Conservation (phyloP, 2,888 invertebrate genomes). For the Drosophila paramelanica region DNA sequence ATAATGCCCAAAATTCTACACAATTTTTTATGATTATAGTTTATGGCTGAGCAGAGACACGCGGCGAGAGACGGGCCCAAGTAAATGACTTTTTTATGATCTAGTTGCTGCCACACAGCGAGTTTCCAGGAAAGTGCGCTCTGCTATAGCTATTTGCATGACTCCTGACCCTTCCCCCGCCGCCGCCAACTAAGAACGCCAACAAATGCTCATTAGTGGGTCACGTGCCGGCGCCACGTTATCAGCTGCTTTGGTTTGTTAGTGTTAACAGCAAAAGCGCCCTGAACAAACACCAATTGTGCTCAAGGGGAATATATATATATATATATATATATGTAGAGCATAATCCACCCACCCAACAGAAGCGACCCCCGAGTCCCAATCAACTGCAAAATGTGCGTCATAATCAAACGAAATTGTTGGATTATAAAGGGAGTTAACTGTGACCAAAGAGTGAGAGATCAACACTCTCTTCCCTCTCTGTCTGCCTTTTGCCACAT, state of each 20-base stretch:
- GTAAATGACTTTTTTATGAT: slow-evolving; percentile 63
- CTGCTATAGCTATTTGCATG: slow-evolving; percentile 41
- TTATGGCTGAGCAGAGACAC: slow-evolving; percentile 31
- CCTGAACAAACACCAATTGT: slow-evolving; percentile 57
- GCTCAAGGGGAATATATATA: slow-evolving; percentile 41
- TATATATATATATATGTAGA: neutral
- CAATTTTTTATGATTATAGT: slow-evolving; percentile 49
- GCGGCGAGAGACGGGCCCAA: slow-evolving; percentile 7
- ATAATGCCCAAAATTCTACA: slow-evolving; percentile 25
- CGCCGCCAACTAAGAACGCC: neutral
- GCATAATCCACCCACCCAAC: slow-evolving; percentile 6
- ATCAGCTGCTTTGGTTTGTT: slow-evolving; percentile 37
- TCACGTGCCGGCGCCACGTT: slow-evolving; percentile 60
- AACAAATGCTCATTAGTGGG: slow-evolving; percentile 65
- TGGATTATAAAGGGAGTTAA: slow-evolving; percentile 12
- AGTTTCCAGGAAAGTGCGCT: slow-evolving; percentile 26
- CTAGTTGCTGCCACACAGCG: slow-evolving; percentile 46
- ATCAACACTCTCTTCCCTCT: neutral
- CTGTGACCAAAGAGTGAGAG: slow-evolving; percentile 1
- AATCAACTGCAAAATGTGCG: slow-evolving; percentile 21
- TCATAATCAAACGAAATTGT: slow-evolving; percentile 36
- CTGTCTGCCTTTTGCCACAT: neutral
- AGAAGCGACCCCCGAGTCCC: slow-evolving; percentile 8
- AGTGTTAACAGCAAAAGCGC: slow-evolving; percentile 47
- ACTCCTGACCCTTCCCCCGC: slow-evolving; percentile 4